Evolutionary conservation across 2,113 vertebrate genomes (phyloP).

Genomic region (Phalacrocorax pelagicus): DNA sequence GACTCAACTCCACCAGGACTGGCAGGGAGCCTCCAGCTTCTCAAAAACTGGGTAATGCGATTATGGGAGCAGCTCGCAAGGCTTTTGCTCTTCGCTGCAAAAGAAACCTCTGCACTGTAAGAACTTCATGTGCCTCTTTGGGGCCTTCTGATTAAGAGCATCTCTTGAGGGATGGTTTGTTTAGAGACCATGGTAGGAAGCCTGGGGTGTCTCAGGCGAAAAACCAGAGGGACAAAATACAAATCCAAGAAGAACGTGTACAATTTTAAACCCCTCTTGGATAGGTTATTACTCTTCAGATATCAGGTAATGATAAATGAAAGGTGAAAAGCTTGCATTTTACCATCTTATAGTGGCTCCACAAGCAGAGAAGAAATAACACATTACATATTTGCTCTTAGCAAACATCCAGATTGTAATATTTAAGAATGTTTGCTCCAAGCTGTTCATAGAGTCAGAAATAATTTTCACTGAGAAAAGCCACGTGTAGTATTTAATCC

Average conservation of each 20-base stretch:
- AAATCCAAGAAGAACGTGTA: rapidly evolving
- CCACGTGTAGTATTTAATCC: background rate
- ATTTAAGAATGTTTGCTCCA: background rate
- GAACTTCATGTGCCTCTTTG: rapidly evolving
- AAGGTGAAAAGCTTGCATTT: background rate
- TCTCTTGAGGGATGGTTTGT: background rate
- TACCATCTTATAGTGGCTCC: background rate
- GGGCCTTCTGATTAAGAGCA: background rate
- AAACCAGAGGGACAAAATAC: background rate
- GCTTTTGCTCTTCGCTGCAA: background rate
- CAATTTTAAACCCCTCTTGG: background rate
- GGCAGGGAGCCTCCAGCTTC: background rate
- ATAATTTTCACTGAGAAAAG: background rate
- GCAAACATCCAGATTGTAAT: background rate
- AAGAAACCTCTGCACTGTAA: background rate
- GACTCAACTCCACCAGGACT: background rate
- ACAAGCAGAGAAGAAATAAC: background rate
- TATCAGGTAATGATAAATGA: background rate
- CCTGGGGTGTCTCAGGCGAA: background rate
- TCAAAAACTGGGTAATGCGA: conserved; percentile 22
- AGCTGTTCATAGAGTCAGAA: background rate
- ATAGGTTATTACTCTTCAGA: background rate
- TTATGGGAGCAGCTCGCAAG: background rate
- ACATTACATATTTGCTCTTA: background rate
- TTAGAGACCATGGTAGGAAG: background rate